Base-by-base conservation (phyloP, 2,797 vertebrate species). In the Rhinatrema bivittatum region DNA sequence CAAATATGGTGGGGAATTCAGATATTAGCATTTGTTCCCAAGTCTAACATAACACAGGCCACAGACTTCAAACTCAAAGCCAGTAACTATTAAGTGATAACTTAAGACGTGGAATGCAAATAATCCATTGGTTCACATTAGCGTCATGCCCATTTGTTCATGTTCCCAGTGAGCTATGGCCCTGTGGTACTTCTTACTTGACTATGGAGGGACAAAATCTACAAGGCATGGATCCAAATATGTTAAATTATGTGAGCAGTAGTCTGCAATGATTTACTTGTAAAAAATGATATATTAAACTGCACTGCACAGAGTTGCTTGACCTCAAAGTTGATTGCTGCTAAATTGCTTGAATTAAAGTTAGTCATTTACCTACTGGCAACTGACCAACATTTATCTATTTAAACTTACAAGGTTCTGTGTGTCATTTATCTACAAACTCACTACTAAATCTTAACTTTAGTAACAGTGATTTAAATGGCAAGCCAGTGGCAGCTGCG, bases 331-430 rank as follows among this genome's bases (percentile, higher is more conserved):
- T 70, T 83, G 78, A 88, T 87, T 86, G 76, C 74, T 39, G 56
- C 64, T 76, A 81, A 85, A 86, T 39, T 48, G 53, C 51, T 42
- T 18, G 48, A 69, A 60, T 55, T 79, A 53, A 88, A 74, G 76
- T 84, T 82, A 81, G 68, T 82, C 75, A 86, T 87, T 87, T 84
- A 86, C 83, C 79, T 81, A 62, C 55, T 87, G 82, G 83, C 87
- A 83, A 61, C 57, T 66, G 56, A 72, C 83, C 80, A 87, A 78
- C 42, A 74, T 67, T 73, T 74, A 75, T 75, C 62, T 68, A 36
- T 46, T 42, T 23, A 50, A 49, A 41, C 50, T 53, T n/a, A 69
- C 35, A 60, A 60, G 47, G 49, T 65, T 72, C 51, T 14, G 24
- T 37, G 20, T 65, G 51, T 62, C 55, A 55, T 65, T 66, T 57